phyloP scores from a whole-genome alignment of 2,797 vertebrate species.

The Distichodus sexfasciatus region DNA sequence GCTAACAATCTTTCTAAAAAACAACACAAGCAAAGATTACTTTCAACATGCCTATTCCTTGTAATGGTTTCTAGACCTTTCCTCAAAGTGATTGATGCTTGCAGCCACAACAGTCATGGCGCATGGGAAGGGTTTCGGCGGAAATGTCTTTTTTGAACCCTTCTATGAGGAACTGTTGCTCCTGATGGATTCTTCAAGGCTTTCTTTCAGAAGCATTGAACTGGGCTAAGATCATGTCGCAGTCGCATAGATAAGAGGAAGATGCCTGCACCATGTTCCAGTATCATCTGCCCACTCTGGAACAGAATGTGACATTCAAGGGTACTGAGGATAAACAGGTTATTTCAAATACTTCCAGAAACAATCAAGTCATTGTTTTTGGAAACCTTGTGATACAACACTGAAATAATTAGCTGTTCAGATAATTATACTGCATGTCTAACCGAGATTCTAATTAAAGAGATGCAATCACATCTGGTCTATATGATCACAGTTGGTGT shows the following conservation, averaged over 20 bases:
- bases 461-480: neutral
- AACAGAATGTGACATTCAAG: neutral
- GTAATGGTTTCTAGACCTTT: no score
- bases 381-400: neutral
- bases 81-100: no score
- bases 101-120: neutral
- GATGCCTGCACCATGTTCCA: constrained; percentile 15
- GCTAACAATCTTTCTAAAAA: no score
- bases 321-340: neutral
- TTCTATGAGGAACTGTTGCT: constrained; percentile 6
- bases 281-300: constrained; percentile 16
- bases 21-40: no score
- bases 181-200: constrained; percentile 33
- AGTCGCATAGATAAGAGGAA: constrained; percentile 6
- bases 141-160: neutral
- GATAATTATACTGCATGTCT: constrained; percentile 1
- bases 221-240: constrained; percentile 10
- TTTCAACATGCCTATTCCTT: no score
- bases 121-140: neutral
- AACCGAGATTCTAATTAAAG: neutral
- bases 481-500: no score
- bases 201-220: constrained; percentile 13
- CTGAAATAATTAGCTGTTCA: neutral
- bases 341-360: neutral
- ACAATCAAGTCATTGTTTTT: neutral